These are phyloP conservation scores for Trichosurus vulpecula DNA, from an alignment of 2,797 vertebrate genomes.

Conservation along the genomic window DNA sequence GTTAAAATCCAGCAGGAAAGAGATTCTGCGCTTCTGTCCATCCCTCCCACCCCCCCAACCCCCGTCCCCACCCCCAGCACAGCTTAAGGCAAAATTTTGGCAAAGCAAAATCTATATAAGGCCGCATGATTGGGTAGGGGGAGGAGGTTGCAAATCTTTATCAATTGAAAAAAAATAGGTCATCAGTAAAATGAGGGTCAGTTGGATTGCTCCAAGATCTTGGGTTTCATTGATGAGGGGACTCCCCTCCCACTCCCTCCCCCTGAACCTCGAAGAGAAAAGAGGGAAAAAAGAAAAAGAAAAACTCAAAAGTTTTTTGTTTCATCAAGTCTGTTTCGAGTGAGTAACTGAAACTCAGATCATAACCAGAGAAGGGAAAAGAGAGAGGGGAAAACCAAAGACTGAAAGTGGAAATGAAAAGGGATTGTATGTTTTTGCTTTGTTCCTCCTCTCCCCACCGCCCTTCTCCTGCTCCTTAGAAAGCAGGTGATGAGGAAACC, in stretches of 20 bases:
- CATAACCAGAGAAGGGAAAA: constrained; percentile 66
- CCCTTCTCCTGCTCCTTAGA: constrained; percentile 41
- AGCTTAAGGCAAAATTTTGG: constrained; percentile 95
- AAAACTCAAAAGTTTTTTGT: constrained; percentile 66
- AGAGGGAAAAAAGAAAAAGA: background rate
- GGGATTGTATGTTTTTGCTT: constrained; percentile 31
- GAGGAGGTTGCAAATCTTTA: constrained; percentile 80
- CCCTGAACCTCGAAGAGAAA: constrained; percentile 58
- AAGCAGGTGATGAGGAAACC: constrained; percentile 71
- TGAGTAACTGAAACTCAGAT: constrained; percentile 70
- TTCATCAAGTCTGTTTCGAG: constrained; percentile 70
- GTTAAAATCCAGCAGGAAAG: constrained; percentile 61
- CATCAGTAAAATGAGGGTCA: constrained; percentile 53
- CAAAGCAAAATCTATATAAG: constrained; percentile 95
- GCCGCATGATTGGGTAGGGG: constrained; percentile 88
- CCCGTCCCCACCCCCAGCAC: constrained; percentile 69
- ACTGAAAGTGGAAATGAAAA: constrained; percentile 57
- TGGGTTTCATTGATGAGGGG: background rate
- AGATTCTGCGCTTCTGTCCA: constrained; percentile 61
- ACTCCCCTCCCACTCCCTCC: constrained; percentile 29
- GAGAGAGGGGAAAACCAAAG: constrained; percentile 31
- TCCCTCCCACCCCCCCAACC: constrained; percentile 52
- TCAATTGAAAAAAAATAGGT: constrained; percentile 58
- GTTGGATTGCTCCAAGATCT: constrained; percentile 57
- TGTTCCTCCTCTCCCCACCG: background rate